phyloP scores from a whole-genome alignment of 1,140 invertebrate species.

The Paracyclopina nana region DNA sequence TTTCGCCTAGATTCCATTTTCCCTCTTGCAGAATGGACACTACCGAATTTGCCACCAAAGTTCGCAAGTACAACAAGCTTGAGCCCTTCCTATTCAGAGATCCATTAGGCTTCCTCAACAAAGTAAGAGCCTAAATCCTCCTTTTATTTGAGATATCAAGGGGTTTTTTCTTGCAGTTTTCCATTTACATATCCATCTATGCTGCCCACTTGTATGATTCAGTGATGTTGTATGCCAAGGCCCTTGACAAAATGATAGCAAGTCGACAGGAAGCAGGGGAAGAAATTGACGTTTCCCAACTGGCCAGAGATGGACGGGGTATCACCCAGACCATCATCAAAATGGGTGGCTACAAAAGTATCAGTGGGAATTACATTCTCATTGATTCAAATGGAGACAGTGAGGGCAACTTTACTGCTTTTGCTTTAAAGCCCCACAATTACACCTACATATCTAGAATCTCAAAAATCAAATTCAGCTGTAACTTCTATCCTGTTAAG shows the following conservation, averaged over 20 bases:
- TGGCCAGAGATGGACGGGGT: slow-evolving; percentile 7
- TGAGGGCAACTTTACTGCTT: slow-evolving; percentile 11
- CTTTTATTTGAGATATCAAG: neutral
- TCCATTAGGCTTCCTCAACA: too few relatives aligned
- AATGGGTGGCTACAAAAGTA: slow-evolving; percentile 4
- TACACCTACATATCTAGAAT: slow-evolving; percentile 7
- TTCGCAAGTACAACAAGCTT: slow-evolving; percentile 7
- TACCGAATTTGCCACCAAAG: slow-evolving; percentile 13
- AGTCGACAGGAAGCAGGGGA: neutral
- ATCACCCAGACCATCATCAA: slow-evolving; percentile 11
- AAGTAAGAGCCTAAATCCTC: too few relatives aligned
- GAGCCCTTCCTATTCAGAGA: slow-evolving; percentile 8
- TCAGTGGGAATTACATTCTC: slow-evolving; percentile 11
- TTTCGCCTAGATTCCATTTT: neutral
- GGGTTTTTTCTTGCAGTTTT: too few relatives aligned
- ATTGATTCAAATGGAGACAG: slow-evolving; percentile 11
- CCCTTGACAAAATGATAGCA: slow-evolving; percentile 5
- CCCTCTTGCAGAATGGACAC: slow-evolving; percentile 11
- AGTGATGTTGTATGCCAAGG: slow-evolving; percentile 5
- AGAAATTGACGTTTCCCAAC: neutral
- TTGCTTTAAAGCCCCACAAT: slow-evolving; percentile 10
- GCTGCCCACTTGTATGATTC: slow-evolving; percentile 15
- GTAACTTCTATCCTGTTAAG: slow-evolving; percentile 3
- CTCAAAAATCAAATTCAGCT: slow-evolving; percentile 8
- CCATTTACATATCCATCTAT: slow-evolving; percentile 14